Conservation (phyloP, 2,113 vertebrate genomes). For the Carassius carassius region DNA sequence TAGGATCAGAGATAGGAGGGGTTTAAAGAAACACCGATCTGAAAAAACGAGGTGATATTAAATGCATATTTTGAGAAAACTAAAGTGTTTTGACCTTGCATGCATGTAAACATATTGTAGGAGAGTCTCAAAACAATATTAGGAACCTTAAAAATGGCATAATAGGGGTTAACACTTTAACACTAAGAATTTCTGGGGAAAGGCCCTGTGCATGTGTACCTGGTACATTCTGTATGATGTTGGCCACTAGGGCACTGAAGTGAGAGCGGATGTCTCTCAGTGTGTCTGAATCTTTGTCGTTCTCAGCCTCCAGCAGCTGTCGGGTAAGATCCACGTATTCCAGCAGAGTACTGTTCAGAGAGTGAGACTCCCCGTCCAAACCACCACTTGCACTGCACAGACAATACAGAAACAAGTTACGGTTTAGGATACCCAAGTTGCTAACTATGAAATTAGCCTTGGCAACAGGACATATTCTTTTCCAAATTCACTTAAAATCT, state of each 20-base stretch:
- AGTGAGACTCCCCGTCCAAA: constrained; percentile 95
- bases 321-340: constrained; percentile 97
- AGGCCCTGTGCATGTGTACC: constrained; percentile 72
- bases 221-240: constrained; percentile 98
- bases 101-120: no score
- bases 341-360: constrained; percentile 92
- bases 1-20: no score
- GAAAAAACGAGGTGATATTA: no score
- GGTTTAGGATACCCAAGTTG: neutral
- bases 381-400: constrained; percentile 89
- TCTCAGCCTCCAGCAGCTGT: constrained; percentile 97
- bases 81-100: no score
- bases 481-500: no score
- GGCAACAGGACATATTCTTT: no score
- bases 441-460: no score
- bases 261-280: constrained; percentile 97
- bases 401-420: neutral
- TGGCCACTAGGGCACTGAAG: constrained; percentile 99
- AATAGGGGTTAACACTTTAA: neutral
- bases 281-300: constrained; percentile 97
- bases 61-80: no score
- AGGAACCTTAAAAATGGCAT: no score
- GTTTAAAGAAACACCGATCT: no score
- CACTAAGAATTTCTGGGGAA: neutral
- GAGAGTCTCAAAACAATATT: no score